Evolutionary conservation across 2,797 vertebrate species (phyloP).

Genomic region (Morelia viridis): DNA sequence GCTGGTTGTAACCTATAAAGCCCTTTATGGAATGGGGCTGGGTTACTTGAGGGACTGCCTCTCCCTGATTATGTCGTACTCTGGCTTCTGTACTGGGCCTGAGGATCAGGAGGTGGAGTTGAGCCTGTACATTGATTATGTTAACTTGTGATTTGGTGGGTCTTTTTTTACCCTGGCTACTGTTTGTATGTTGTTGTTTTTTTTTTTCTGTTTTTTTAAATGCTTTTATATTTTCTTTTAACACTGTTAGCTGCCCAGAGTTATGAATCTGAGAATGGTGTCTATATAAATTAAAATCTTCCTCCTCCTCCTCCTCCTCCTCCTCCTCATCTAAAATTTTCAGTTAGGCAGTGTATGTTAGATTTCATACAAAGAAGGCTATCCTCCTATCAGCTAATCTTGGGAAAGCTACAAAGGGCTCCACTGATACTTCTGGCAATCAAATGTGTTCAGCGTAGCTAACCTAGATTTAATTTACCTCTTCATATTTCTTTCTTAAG

Average conservation of each 20-base stretch:
- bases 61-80: neutral
- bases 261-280: neutral
- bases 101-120: neutral
- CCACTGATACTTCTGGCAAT: slow-evolving; percentile 33
- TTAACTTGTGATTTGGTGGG: neutral
- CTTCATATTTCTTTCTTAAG: neutral
- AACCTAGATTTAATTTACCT: neutral
- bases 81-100: neutral
- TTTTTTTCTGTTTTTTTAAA: neutral
- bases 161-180: neutral
- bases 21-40: neutral
- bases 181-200: neutral
- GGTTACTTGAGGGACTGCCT: neutral
- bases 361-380: neutral
- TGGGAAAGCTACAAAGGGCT: slow-evolving; percentile 25
- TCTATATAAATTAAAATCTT: neutral
- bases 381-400: slow-evolving; percentile 14
- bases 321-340: neutral
- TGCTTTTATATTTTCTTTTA: neutral
- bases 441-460: slow-evolving; percentile 2
- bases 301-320: neutral
- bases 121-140: neutral
- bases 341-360: neutral
- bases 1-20: neutral
- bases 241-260: neutral